Conservation (phyloP, 2,797 vertebrate genomes). For the Lacerta agilis region DNA sequence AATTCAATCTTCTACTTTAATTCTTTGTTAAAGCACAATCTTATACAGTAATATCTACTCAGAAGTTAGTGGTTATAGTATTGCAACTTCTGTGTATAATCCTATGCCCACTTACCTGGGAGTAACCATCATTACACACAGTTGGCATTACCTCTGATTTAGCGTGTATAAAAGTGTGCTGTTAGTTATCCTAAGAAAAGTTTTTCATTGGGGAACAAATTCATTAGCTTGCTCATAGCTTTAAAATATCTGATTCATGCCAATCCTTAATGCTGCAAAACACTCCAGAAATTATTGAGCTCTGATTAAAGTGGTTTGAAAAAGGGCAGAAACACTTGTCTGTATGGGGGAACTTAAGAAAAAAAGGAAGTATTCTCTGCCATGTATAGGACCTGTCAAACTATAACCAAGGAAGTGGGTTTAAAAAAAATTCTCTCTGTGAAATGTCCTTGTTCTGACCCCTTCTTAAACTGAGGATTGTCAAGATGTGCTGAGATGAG, state of each 20-base stretch:
- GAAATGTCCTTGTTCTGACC: slow-evolving; percentile 7
- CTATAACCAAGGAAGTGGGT: not conserved
- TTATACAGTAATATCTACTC: too few species aligned
- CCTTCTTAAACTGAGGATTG: not conserved
- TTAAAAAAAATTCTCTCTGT: not conserved
- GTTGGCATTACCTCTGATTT: not conserved
- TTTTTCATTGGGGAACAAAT: not conserved
- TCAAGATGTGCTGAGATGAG: not conserved
- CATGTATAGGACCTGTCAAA: not conserved
- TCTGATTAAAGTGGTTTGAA: slow-evolving; percentile 6
- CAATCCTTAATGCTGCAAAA: slow-evolving; percentile 1
- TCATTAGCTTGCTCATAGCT: not conserved
- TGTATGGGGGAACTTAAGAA: not conserved
- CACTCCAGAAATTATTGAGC: slow-evolving; percentile 10
- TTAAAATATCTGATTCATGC: not conserved
- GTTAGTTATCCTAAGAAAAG: not conserved
- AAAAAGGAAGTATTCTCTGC: not conserved
- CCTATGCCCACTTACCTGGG: not conserved
- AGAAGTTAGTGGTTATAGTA: too few species aligned
- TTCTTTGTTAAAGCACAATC: not conserved
- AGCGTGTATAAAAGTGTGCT: not conserved
- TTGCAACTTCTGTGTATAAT: not conserved
- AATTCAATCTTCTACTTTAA: not conserved
- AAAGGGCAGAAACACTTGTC: not conserved
- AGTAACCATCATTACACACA: not conserved